A percentile compares a stretch with the other conserved stretches of the same genome.
phyloP scores from a whole-genome alignment of 2,888 invertebrate species.

The Neoitamus cyanurus region DNA sequence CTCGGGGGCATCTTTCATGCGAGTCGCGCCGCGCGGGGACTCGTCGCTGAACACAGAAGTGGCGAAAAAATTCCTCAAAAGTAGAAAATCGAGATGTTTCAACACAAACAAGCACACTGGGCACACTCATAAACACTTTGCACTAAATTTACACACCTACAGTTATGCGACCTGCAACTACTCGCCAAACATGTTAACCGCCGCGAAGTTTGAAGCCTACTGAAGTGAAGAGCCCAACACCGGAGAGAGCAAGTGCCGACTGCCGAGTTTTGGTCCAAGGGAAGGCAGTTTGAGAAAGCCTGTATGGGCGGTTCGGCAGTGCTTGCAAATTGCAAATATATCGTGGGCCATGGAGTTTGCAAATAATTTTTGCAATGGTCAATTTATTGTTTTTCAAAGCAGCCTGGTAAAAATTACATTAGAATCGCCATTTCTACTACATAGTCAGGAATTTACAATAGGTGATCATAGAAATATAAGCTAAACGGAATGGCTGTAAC shows the following conservation, averaged over 20 bases:
- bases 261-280: background rate
- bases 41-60: conserved; percentile 43
- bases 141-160: conserved; percentile 26
- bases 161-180: background rate
- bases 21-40: background rate
- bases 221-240: background rate
- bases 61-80: conserved; percentile 30
- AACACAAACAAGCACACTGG: conserved; percentile 33
- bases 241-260: background rate
- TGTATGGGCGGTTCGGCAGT: background rate
- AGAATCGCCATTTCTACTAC: too few species aligned
- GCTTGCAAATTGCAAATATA: background rate
- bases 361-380: too few species aligned
- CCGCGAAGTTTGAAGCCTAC: conserved; percentile 37
- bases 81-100: conserved; percentile 14
- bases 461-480: too few species aligned
- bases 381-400: too few species aligned
- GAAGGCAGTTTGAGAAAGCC: background rate
- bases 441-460: too few species aligned
- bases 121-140: conserved; percentile 17
- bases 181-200: conserved; percentile 7
- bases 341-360: too few species aligned
- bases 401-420: too few species aligned
- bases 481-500: too few species aligned
- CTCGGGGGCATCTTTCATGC: conserved; percentile 17